Evolutionary conservation across 1,140 invertebrate genomes (phyloP), one percentile per base, ranked within the genome.

Genomic region (Venustaconcha ellipsiformis): DNA sequence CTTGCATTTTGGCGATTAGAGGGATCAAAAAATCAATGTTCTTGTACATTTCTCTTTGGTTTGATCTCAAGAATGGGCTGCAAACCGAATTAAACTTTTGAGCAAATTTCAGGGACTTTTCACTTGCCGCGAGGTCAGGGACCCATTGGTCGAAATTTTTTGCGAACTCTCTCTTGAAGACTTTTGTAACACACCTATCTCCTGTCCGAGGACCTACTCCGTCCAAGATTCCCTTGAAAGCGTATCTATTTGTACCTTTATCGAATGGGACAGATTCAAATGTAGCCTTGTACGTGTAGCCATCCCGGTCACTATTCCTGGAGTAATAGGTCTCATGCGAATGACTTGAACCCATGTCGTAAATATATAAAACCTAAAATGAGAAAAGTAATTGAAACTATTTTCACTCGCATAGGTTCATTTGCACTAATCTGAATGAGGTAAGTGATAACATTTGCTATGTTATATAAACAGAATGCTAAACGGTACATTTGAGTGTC

Each of bases 1-100:
- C 66, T n/a, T 76, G 63, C 68, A 80, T 76, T 23, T 58, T 57
- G 17, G 78, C 76, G 17, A 78, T 74, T 17, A 80, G 55, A 20
- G 78, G 77, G 2, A 78, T 66, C 1, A 71, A 56, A 60, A 78
- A 78, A 23, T 67, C 64, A 23, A 78, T 75, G 3, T 65, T 14
- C 48, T 70, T 72, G 58, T 69, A 72, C 2, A 57, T 23, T 56
- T 72, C 23, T 48, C 11, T 48, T 48, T 48, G 30, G 66, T 60
- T 77, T 71, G 23, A n/a, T n/a, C 75, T 57, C 23, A 77, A 55
- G 18, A 56, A 13, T 12, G 75, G 75, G 26, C 72, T 23, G 14
- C 71, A 62, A 30, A 72, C 59, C 1, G 6, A 13, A 4, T 63
- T 70, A 23, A 77, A 77, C 20, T 72, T 66, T 63, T 65, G 58